phyloP scores from a whole-genome alignment of 1,140 invertebrate species.

The Anastrepha ludens region DNA sequence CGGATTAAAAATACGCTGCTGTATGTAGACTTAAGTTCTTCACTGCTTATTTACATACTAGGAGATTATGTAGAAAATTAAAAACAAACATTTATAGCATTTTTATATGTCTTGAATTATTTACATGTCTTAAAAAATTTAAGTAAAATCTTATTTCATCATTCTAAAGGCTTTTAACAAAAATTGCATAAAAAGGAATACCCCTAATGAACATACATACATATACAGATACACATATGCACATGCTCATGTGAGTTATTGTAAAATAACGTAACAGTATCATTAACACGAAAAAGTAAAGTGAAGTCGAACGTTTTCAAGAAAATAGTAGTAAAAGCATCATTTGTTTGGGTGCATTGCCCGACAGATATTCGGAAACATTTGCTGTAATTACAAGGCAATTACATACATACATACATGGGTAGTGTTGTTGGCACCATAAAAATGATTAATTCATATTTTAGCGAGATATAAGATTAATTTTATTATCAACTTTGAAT shows the following conservation, averaged over 20 bases:
- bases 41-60: no score
- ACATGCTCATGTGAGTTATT: background rate
- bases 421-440: no score
- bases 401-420: no score
- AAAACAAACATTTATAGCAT: background rate
- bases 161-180: background rate
- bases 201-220: constrained; percentile 2
- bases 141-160: background rate
- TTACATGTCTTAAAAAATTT: background rate
- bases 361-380: background rate
- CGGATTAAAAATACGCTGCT: no score
- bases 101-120: no score
- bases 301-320: background rate
- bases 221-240: background rate
- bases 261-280: constrained; percentile 31
- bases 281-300: background rate
- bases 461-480: no score
- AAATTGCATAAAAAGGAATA: background rate
- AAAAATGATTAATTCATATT: no score
- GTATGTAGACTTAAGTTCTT: no score
- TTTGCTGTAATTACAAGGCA: background rate
- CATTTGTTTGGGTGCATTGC: constrained; percentile 42
- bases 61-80: no score
- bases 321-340: background rate
- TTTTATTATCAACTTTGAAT: no score